Evolutionary conservation across 2,113 vertebrate genomes (phyloP).

Genomic region (Psilopogon haemacephalus): DNA sequence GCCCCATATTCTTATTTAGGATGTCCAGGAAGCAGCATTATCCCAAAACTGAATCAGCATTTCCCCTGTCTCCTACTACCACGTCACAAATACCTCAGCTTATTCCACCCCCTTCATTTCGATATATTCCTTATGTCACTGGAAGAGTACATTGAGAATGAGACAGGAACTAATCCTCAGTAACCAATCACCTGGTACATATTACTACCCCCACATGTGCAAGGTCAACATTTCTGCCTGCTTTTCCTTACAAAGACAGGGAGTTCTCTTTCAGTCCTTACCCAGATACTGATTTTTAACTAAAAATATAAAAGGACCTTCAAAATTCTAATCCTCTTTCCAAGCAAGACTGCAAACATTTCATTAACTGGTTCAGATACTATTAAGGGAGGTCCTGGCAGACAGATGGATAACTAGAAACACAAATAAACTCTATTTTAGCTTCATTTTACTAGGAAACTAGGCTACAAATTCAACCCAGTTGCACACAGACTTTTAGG

Average conservation of each 20-base stretch:
- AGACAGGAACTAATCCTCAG: background rate
- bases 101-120: accelerated
- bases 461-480: background rate
- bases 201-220: accelerated
- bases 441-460: background rate
- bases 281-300: background rate
- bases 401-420: background rate
- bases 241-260: background rate
- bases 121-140: background rate
- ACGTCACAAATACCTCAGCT: background rate
- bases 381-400: background rate
- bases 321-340: background rate
- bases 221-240: background rate
- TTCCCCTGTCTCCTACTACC: background rate
- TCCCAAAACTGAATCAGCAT: background rate
- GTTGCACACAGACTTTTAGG: background rate
- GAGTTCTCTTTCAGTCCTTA: background rate
- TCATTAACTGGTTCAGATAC: background rate
- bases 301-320: background rate
- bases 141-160: background rate
- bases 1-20: background rate
- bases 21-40: background rate
- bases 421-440: background rate
- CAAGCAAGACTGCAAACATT: background rate
- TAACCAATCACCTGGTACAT: background rate